A percentile compares a stretch with the other conserved stretches of the same genome.
Conservation (phyloP, 92 coral and sea anemone genomes). For the Palythoa grandiflora region DNA sequence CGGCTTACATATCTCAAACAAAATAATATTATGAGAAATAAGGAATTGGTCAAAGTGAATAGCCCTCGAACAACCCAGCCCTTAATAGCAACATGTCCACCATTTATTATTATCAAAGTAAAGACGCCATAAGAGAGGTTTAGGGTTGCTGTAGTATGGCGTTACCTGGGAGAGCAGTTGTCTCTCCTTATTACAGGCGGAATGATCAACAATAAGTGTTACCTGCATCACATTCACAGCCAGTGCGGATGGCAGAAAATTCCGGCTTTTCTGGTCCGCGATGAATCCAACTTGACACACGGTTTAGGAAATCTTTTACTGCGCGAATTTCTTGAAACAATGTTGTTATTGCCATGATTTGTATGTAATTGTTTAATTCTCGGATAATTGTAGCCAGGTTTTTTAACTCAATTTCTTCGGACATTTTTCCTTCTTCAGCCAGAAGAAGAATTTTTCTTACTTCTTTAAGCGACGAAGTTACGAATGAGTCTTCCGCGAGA, state of each 20-base stretch:
- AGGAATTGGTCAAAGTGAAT: no score
- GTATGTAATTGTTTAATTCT: conserved; percentile 11
- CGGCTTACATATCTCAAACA: no score
- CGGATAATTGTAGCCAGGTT: not conserved
- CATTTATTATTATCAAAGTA: no score
- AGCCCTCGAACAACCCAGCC: no score
- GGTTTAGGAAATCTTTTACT: conserved; percentile 8
- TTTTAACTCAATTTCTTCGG: conserved; percentile 7
- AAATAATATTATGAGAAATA: no score
- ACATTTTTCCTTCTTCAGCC: conserved; percentile 6
- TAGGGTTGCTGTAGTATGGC: not conserved
- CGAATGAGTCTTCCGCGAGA: not conserved
- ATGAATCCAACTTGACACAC: conserved; percentile 16
- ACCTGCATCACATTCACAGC: conserved; percentile 22
- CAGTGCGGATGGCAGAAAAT: not conserved
- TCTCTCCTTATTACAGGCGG: not conserved
- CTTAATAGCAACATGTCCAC: no score
- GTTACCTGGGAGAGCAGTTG: not conserved
- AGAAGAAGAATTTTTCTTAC: not conserved
- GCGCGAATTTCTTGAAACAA: conserved; percentile 12
- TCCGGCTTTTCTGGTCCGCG: not conserved
- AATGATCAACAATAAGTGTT: not conserved
- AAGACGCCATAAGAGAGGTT: no score
- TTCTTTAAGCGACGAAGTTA: not conserved
- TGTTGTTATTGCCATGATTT: conserved; percentile 5